Base-by-base conservation (phyloP, 2,888 invertebrate species). In the Aporophyla lueneburgensis region DNA sequence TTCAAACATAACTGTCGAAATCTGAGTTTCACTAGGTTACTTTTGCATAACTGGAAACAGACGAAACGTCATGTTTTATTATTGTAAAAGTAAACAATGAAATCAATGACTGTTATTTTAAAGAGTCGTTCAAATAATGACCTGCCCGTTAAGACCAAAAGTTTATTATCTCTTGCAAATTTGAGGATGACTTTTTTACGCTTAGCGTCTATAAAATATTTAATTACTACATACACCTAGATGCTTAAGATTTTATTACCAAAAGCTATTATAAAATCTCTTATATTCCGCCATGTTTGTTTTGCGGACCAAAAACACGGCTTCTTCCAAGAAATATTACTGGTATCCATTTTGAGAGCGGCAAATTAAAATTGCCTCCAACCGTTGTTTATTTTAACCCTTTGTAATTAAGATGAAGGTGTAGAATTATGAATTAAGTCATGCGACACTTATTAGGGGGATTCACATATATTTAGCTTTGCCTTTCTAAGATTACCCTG, bases 341-440 rank as follows among this genome's bases (percentile, higher is more conserved):
- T 2, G 51, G 16, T n/a, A 58, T 58, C 27, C 7, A 67, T 7
- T 84, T 86, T 62, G 0, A 12, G 12, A 53, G 7, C 58, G 0
- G 66, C 21, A 86, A 72, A 77, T 56, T 78, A 66, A 74, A 49
- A 74, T 88, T 71, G 84, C 70, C 7, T 63, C 67, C 54, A 24
- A 67, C 78, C 66, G 73, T 76, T 86, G 78, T 81, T 81, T 86
- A 74, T 76, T 86, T 72, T 65, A 80, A 84, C 81, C 78, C 63
- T 65, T 76, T 66, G 67, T 76, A 86, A 88, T 88, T 86, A 80
- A 80, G 78, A 80, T 80, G 51, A 62, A 74, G 61, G 75, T 87
- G 73, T 86, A 76, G 65, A 76, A 78, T 84, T 81, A 33, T 59
- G 69, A 80, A 76, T 86, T 67, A 86, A 80, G 78, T 86, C 78